phyloP scores from a whole-genome alignment of 2,797 vertebrate genomes.

The Sebastes glaucus region DNA sequence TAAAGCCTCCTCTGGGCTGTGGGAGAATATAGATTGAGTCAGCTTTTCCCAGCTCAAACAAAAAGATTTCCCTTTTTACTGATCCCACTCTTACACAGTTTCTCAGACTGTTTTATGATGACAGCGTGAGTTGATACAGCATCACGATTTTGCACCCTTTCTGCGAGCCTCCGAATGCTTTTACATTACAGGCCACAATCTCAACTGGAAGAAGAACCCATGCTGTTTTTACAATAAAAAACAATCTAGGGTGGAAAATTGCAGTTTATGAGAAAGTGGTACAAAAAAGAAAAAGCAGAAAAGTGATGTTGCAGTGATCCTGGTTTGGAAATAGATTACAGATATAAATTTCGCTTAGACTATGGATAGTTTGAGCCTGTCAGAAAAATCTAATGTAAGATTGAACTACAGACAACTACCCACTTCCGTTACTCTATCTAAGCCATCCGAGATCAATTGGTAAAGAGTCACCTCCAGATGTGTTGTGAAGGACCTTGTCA shows the following conservation, averaged over 20 bases:
- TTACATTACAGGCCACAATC: slow-evolving; percentile 24
- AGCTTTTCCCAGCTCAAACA: slow-evolving; percentile 49
- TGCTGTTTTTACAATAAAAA: slow-evolving; percentile 25
- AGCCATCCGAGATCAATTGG: slow-evolving; percentile 30
- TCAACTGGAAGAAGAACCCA: neutral
- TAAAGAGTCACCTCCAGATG: slow-evolving; percentile 42
- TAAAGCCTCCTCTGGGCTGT: slow-evolving; percentile 62
- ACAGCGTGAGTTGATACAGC: slow-evolving; percentile 34
- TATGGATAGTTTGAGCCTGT: neutral
- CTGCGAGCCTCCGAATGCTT: slow-evolving; percentile 26
- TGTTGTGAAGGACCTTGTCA: slow-evolving; percentile 21
- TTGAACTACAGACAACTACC: neutral
- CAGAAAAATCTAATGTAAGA: neutral
- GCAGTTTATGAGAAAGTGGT: slow-evolving; percentile 21
- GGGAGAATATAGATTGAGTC: slow-evolving; percentile 63
- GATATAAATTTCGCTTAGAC: neutral
- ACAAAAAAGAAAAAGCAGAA: neutral
- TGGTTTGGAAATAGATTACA: neutral
- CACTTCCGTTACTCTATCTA: slow-evolving; percentile 10
- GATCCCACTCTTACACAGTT: slow-evolving; percentile 34
- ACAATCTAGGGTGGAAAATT: slow-evolving; percentile 40
- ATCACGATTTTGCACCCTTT: slow-evolving; percentile 12
- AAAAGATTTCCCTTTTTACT: slow-evolving; percentile 40
- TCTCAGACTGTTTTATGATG: slow-evolving; percentile 40
- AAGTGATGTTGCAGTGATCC: neutral